Evolutionary conservation across 2,113 vertebrate genomes (phyloP), one percentile per base, ranked within the genome.

Genomic region (Sclerurus mexicanus): DNA sequence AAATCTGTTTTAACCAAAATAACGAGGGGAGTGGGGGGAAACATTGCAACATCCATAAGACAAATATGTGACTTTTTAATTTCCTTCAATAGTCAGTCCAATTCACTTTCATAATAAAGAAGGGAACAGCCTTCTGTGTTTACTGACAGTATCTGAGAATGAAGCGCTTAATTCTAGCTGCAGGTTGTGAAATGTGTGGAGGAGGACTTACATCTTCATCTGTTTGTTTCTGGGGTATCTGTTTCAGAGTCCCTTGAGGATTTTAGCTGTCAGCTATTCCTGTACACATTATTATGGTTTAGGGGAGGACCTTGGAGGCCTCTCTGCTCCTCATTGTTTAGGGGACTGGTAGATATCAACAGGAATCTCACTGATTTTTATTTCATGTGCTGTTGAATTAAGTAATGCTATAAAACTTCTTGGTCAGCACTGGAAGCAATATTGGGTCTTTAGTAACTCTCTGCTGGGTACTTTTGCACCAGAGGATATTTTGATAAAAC

Each of bases 281-380:
- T 27, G 3, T 53, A 20, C 28, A 28, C 13, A 8, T 68, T 47
- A 18, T 27, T 59, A n/a, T 63, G 9, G 31, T 39, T 62, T 3
- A 1, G 1, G 8, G 2, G 4, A 9, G 7, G 5, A 28, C 10
- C 25, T 44, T 55, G 9, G 35, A 28, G 27, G 4, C 14, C 17
- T 19, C 52, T 69, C 28, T 84, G 59, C 7, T 73, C 18, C 37
- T 42, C 7, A 5, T 53, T 73, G 46, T 21, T 58, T 44, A 31
- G 53, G 9, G 21, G 17, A 42, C 23, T 24, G 20, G 39, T 28
- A 75, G 39, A 12, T 75, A 42, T 1, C 0, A 0, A 30, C 5
- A 78, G 12, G 33, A 72, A 60, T 66, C 49, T 92, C 62, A 60
- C 25, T 31, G 30, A 16, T 66, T 62, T 88, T 75, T 60, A 8